Base-by-base conservation (phyloP, 2,888 invertebrate genomes). In the Craniophora ligustri region DNA sequence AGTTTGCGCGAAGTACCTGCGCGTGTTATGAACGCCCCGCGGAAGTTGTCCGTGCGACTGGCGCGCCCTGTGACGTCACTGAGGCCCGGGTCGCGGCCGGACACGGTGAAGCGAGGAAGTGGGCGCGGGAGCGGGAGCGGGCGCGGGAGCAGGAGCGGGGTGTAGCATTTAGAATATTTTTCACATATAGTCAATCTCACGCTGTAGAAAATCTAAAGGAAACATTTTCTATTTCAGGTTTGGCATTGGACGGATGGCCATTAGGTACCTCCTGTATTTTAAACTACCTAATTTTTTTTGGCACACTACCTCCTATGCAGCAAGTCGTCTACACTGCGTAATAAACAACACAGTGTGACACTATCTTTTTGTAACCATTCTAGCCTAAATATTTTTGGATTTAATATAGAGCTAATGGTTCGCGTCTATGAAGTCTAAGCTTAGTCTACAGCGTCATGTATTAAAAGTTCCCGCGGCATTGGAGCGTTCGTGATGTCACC, bases 1-100 rank as follows among this genome's bases (percentile, higher is more conserved):
- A 68, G 36, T 64, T 55, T 23, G 8, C 19, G 11, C 35, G 23
- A 49, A 47, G 63, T 41, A 46, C 40, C 44, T 35, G 32, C 34
- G 53, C 53, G 63, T 31, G 35, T 39, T 44, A 47, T 31, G 26
- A 40, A 40, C 53, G 63, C 44, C 8, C 10, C 19, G 40, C 8
- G 13, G 5, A 41, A 45, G 40, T 38, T 26, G 34, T 26, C 32
- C 32, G 42, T 31, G 19, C 21, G 14, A 14, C 41, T 19, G 3
- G 32, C 42, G n/a, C 41, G 11, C 28, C 11, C n/a, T 19, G 34
- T 16, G 44, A 15, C 26, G 23, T 21, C 19, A n/a, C n/a, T n/a
- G n/a, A n/a, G 23, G n/a, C 34, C 34, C 34, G 44, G 7, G 8
- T n/a, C 21, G 32, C 4, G n/a, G 2, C 10, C 7, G 7, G 19